A percentile compares a stretch with the other conserved stretches of the same genome.
Conservation (phyloP, 2,113 vertebrate genomes). For the Seriola quinqueradiata region DNA sequence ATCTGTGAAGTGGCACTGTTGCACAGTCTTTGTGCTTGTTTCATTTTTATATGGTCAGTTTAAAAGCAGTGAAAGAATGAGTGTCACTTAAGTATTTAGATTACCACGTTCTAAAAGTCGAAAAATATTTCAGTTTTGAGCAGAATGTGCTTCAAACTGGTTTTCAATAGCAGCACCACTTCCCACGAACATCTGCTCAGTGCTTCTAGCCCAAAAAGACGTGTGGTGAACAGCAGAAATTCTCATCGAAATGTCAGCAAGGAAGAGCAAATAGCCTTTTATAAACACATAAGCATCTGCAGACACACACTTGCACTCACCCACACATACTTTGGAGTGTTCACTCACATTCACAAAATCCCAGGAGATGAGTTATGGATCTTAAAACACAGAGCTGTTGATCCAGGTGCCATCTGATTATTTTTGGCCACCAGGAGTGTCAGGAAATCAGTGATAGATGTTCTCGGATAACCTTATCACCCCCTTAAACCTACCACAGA, state of each 20-base stretch:
- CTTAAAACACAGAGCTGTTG: constrained; percentile 78
- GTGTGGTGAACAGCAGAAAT: constrained; percentile 9
- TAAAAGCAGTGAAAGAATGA: background rate
- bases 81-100: constrained; percentile 1
- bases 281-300: constrained; percentile 7
- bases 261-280: constrained; percentile 26
- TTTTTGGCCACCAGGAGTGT: constrained; percentile 78
- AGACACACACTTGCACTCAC: constrained; percentile 16
- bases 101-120: background rate
- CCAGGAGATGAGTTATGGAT: constrained; percentile 71
- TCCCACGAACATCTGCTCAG: constrained; percentile 64
- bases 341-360: constrained; percentile 53
- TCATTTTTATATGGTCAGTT: background rate
- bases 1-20: background rate
- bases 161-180: constrained; percentile 34
- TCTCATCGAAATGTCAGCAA: constrained; percentile 26
- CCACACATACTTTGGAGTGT: constrained; percentile 30
- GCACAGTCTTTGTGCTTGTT: constrained; percentile 12
- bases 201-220: constrained; percentile 24
- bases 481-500: constrained; percentile 63
- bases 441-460: constrained; percentile 79
- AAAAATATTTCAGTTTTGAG: constrained; percentile 2
- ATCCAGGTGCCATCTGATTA: constrained; percentile 85
- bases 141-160: background rate
- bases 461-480: constrained; percentile 77